Conservation (phyloP, 2,888 invertebrate species). For the Mesoligia furuncula region DNA sequence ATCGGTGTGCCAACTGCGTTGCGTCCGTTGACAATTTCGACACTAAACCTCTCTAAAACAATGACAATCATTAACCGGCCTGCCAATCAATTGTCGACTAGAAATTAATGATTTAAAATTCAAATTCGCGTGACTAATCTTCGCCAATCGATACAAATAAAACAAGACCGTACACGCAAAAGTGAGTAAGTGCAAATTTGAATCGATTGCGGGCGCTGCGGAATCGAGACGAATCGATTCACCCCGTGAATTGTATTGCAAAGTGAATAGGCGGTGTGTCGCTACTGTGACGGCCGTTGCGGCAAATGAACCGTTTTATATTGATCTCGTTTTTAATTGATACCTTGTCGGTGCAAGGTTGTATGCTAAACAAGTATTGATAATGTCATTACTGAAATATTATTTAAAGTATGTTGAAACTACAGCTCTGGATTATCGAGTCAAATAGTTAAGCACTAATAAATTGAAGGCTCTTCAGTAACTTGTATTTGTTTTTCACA, state of each 20-base stretch:
- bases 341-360: conserved; percentile 72
- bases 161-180: conserved; percentile 78
- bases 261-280: conserved; percentile 78
- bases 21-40: conserved; percentile 83
- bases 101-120: conserved; percentile 74
- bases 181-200: conserved; percentile 77
- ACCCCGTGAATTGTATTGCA: conserved; percentile 81
- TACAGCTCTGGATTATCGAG: background rate
- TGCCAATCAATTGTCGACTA: conserved; percentile 73
- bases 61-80: conserved; percentile 79
- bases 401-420: conserved; percentile 22
- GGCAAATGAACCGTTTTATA: conserved; percentile 79
- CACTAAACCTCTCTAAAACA: conserved; percentile 82
- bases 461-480: background rate
- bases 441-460: background rate
- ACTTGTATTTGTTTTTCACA: background rate
- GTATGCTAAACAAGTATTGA: conserved; percentile 52
- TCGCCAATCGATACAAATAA: conserved; percentile 74
- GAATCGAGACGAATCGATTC: conserved; percentile 87
- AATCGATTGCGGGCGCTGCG: conserved; percentile 77
- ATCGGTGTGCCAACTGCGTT: conserved; percentile 82
- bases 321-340: conserved; percentile 84
- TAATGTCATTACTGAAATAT: conserved; percentile 51
- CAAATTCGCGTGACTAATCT: conserved; percentile 74
- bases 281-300: conserved; percentile 75